A percentile compares a stretch with the other conserved stretches of the same genome.
These are phyloP conservation scores for Orthonychiurus folsomi DNA, from an alignment of 2,888 invertebrate genomes.

Conservation along the genomic window DNA sequence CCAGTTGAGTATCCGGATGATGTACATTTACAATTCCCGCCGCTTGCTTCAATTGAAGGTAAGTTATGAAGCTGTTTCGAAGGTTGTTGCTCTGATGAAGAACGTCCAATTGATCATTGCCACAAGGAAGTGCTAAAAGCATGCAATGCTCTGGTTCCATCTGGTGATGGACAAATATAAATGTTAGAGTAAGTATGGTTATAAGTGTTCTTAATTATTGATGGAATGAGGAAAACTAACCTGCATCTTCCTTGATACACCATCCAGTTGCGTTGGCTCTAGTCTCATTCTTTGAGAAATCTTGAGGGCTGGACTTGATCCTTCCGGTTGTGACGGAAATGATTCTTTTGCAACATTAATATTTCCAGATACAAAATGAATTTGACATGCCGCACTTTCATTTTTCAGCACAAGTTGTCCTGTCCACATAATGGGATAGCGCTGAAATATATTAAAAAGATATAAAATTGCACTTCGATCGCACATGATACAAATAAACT, in stretches of 20 bases:
- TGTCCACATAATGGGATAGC: slow-evolving; percentile 97
- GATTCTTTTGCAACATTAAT: slow-evolving; percentile 79
- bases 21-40: slow-evolving; percentile 93
- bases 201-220: background rate
- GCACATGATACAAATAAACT: background rate
- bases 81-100: slow-evolving; percentile 85
- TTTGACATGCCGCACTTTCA: slow-evolving; percentile 93
- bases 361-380: slow-evolving; percentile 96
- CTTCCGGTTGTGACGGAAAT: slow-evolving; percentile 73
- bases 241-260: slow-evolving; percentile 93
- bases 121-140: slow-evolving; percentile 88
- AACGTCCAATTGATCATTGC: slow-evolving; percentile 87
- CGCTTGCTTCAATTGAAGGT: slow-evolving; percentile 92
- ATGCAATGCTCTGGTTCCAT: slow-evolving; percentile 93
- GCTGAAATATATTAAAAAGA: slow-evolving; percentile 48
- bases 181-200: background rate
- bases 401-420: slow-evolving; percentile 89
- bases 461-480: background rate
- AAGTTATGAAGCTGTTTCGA: slow-evolving; percentile 86
- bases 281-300: slow-evolving; percentile 97
- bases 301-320: slow-evolving; percentile 72
- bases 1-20: slow-evolving; percentile 76
- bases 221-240: slow-evolving; percentile 47
- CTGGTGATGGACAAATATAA: slow-evolving; percentile 49
- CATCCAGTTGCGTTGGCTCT: slow-evolving; percentile 90